Conservation (phyloP, 2,797 vertebrate genomes). For the Characodon lateralis region DNA sequence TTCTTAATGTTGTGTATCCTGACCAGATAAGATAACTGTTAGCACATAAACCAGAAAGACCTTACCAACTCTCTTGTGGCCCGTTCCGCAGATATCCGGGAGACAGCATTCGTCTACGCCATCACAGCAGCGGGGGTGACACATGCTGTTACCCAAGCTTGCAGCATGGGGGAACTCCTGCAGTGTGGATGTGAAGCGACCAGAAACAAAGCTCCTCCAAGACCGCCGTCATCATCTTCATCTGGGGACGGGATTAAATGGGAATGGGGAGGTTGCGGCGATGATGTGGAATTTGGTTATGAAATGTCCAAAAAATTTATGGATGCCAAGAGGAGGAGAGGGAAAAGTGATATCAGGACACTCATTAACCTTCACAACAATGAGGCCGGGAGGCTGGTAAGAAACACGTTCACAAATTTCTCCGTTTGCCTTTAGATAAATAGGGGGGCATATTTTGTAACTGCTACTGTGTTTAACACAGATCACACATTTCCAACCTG, state of each 20-base stretch:
- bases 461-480: neutral
- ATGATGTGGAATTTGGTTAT: conserved; percentile 96
- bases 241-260: conserved; percentile 86
- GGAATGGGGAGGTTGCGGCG: conserved; percentile 98
- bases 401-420: conserved; percentile 20
- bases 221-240: conserved; percentile 66
- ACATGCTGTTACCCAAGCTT: conserved; percentile 96
- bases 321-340: conserved; percentile 92
- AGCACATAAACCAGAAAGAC: neutral
- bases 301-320: conserved; percentile 98
- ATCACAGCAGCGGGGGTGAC: conserved; percentile 95
- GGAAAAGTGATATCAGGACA: conserved; percentile 95
- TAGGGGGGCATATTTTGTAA: neutral
- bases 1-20: neutral
- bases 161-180: conserved; percentile 96
- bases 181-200: conserved; percentile 95
- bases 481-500: conserved; percentile 24
- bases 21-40: neutral
- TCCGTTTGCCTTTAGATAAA: neutral
- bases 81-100: conserved; percentile 88
- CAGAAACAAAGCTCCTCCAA: conserved; percentile 84
- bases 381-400: conserved; percentile 95
- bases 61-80: neutral
- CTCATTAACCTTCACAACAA: conserved; percentile 97
- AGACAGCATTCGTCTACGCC: conserved; percentile 96